Conservation (phyloP, 2,797 vertebrate genomes). For the Parotocinclus haroldoi region DNA sequence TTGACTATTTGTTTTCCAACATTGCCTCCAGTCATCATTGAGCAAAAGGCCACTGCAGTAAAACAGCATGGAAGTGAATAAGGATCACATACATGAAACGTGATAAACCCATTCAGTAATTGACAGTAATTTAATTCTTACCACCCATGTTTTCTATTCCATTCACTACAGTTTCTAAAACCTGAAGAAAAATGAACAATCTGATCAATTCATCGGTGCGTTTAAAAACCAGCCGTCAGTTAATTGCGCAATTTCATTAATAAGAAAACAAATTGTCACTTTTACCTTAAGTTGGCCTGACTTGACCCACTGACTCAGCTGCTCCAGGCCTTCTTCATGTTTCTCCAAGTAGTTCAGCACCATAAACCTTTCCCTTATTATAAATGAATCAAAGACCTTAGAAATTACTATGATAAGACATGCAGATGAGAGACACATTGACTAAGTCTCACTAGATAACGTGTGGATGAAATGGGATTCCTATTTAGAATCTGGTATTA, state of each 20-base stretch:
- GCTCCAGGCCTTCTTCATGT: constrained; percentile 69
- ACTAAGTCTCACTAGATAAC: not conserved
- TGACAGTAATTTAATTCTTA: constrained; percentile 59
- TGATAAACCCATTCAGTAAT: constrained; percentile 3
- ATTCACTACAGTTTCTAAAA: constrained; percentile 82
- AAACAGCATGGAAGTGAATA: not conserved
- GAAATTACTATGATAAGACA: not conserved
- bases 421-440: not conserved
- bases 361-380: constrained; percentile 82
- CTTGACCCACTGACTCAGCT: constrained; percentile 83
- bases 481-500: too few species aligned
- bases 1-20: constrained; percentile 89
- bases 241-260: not conserved
- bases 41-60: constrained; percentile 88
- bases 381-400: not conserved
- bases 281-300: constrained; percentile 86
- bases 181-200: constrained; percentile 66
- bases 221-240: not conserved
- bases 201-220: not conserved
- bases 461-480: not conserved
- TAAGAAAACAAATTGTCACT: constrained; percentile 21
- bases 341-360: constrained; percentile 83
- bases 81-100: not conserved
- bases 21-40: constrained; percentile 94
- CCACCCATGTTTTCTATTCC: constrained; percentile 90